Base-by-base conservation (phyloP, 2,888 invertebrate genomes). In the Cantharis rustica region DNA sequence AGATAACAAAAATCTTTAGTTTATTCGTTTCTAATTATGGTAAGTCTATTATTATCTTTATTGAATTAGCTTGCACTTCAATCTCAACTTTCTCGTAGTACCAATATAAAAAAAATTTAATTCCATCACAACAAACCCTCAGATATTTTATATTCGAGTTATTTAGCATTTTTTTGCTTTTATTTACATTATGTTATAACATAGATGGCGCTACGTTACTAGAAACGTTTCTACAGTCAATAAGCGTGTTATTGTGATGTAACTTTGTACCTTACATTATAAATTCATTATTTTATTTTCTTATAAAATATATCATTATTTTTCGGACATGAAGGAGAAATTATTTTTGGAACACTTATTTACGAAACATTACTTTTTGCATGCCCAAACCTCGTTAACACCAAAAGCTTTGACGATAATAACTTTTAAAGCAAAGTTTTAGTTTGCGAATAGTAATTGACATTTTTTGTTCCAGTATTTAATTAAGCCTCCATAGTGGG, bases 401-500 rank as follows among this genome's bases (percentile, higher is more conserved):
- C 64, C 64, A 13, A 9, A 66, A 13, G 7, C n/a, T 13, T 9
- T 23, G 7, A 7, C 7, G 23, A 23, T 23, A 20, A n/a, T 10
- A n/a, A 63, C 47, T 47, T 47, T 47, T 1, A 47, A 47, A 47
- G n/a, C 64, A n/a, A 31, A 17, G 61, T 17, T 69, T 31, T 16
- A 17, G 7, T 69, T 27, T 17, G 16, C 16, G 16, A 16, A 9
- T 47, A 15, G 31, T 23, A 72, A 27, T 66, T 9, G 16, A 5
- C n/a, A 2, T 13, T 23, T 15, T 71, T 71, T 73, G 15, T 78
- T 78, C 11, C 47, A 78, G 78, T 31, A 73, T 62, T 17, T 69
- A 69, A 68, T 61, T 16, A 72, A 76, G 17, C 78, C 76, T 71
- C 73, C 74, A 27, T 76, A 76, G 76, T 20, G 71, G 61, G 73